Evolutionary conservation across 1,140 invertebrate species (phyloP).

Genomic region (Pseudomyrmex sp.): DNA sequence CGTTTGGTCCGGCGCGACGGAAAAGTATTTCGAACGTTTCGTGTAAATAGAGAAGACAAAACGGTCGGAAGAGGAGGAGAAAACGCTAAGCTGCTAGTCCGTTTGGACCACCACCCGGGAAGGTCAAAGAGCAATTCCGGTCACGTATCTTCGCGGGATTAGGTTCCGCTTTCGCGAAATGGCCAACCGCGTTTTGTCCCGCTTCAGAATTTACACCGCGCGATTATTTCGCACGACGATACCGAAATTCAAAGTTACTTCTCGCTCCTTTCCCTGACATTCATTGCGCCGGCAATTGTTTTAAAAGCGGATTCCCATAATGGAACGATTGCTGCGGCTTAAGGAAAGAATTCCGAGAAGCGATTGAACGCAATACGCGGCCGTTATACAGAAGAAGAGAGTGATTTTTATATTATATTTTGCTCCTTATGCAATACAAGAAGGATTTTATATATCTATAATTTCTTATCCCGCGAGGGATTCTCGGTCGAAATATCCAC

Average conservation of each 20-base stretch:
- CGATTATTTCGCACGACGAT: conserved; percentile 66
- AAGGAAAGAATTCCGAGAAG: conserved; percentile 39
- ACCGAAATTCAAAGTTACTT: conserved; percentile 65
- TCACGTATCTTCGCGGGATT: conserved; percentile 81
- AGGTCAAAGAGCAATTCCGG: conserved; percentile 71
- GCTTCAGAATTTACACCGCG: conserved; percentile 66
- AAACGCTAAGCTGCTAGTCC: conserved; percentile 64
- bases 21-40: conserved; percentile 26
- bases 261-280: conserved; percentile 45
- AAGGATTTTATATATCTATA: neutral
- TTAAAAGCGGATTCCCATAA: conserved; percentile 53
- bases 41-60: conserved; percentile 54
- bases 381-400: conserved; percentile 1
- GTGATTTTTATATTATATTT: conserved; percentile 16
- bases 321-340: conserved; percentile 46
- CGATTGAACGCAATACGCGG: conserved; percentile 35
- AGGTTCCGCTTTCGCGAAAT: conserved; percentile 79
- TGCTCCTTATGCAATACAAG: neutral
- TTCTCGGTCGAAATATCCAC: conserved; percentile 6
- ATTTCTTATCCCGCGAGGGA: neutral
- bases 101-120: conserved; percentile 48
- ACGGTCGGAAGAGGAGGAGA: conserved; percentile 64
- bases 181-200: conserved; percentile 70
- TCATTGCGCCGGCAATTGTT: conserved; percentile 51
- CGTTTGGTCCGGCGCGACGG: conserved; percentile 8